These are phyloP conservation scores for Spodoptera littoralis DNA, from an alignment of 2,888 invertebrate genomes.

Conservation along the genomic window DNA sequence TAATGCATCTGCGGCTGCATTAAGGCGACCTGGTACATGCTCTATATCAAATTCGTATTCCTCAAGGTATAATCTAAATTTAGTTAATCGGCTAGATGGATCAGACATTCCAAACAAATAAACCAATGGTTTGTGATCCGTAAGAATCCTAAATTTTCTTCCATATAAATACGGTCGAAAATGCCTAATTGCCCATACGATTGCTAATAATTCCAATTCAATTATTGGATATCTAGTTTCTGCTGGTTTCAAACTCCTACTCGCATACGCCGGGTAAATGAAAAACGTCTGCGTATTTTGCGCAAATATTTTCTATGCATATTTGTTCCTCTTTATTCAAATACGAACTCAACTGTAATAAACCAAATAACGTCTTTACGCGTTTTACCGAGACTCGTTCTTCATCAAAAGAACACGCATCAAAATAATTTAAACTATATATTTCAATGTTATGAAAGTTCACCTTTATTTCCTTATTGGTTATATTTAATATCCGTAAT, in stretches of 20 bases:
- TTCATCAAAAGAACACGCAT: too few relatives aligned
- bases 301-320: too few relatives aligned
- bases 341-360: too few relatives aligned
- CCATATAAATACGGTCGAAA: constrained; percentile 40
- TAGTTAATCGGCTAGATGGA: constrained; percentile 25
- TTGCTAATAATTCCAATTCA: constrained; percentile 32
- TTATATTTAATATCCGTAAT: too few relatives aligned
- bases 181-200: constrained; percentile 34
- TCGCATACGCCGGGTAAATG: too few relatives aligned
- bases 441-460: too few relatives aligned
- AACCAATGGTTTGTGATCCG: constrained; percentile 33
- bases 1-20: constrained; percentile 28
- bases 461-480: too few relatives aligned
- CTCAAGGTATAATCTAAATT: constrained; percentile 33
- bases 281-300: too few relatives aligned
- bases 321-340: too few relatives aligned
- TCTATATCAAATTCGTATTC: constrained; percentile 32
- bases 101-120: constrained; percentile 32
- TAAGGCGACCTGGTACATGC: constrained; percentile 31
- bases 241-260: neutral
- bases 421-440: too few relatives aligned
- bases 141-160: constrained; percentile 23
- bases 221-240: constrained; percentile 6
- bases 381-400: too few relatives aligned
- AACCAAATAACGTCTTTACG: too few relatives aligned